Conservation (phyloP, 2,797 vertebrate genomes). For the Coluber constrictor region DNA sequence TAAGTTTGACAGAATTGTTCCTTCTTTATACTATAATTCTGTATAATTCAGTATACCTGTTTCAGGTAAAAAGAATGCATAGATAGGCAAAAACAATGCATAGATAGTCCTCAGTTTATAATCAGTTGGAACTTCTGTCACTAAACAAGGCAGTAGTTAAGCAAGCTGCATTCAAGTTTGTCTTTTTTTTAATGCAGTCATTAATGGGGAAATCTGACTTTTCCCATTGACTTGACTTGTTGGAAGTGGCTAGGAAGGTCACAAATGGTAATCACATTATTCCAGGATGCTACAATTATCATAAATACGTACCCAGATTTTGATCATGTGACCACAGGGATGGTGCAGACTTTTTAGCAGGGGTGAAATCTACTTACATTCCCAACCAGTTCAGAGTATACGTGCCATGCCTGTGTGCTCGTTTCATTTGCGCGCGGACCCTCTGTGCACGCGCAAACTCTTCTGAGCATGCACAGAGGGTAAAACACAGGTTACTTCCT, state of each 20-base stretch:
- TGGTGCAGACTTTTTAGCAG: background rate
- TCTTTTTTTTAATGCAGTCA: background rate
- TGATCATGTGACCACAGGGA: background rate
- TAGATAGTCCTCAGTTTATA: background rate
- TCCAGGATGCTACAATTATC: background rate
- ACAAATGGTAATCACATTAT: background rate
- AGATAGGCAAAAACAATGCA: background rate
- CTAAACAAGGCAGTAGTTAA: background rate
- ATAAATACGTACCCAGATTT: background rate
- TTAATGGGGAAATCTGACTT: background rate
- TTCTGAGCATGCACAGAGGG: no score
- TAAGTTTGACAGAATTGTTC: background rate
- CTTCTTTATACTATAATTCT: background rate
- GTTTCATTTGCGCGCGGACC: no score
- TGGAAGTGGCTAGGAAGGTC: background rate
- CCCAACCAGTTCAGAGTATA: no score
- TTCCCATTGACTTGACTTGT: background rate
- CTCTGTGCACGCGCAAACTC: no score
- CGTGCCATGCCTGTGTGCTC: no score
- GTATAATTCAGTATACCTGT: background rate
- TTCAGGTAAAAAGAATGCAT: background rate
- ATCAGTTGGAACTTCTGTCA: background rate
- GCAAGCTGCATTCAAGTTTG: background rate
- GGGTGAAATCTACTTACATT: no score
- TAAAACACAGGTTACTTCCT: no score